phyloP scores from a whole-genome alignment of 2,113 vertebrate genomes.

The Mus pahari region DNA sequence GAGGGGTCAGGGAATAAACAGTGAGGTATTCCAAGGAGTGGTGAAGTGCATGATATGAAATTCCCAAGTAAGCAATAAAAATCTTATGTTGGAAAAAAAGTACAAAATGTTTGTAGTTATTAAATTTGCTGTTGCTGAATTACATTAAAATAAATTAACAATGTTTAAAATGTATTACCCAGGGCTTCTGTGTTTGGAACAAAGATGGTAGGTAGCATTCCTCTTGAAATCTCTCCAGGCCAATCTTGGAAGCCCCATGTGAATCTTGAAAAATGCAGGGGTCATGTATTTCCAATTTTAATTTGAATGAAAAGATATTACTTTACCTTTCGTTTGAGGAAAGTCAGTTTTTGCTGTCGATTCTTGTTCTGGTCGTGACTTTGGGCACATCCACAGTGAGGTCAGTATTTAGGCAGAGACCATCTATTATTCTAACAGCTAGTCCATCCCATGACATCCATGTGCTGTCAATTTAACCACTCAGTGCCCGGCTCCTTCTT shows the following conservation, averaged over 20 bases:
- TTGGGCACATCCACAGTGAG: background rate
- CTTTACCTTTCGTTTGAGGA: constrained; percentile 26
- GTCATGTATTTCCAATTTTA: constrained; percentile 26
- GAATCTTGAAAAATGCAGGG: constrained; percentile 36
- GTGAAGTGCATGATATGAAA: background rate
- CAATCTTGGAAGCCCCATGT: background rate
- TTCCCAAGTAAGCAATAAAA: background rate
- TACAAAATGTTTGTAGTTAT: background rate
- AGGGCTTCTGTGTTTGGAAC: background rate
- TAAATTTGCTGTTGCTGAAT: background rate
- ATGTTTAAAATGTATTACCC: background rate
- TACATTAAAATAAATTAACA: background rate
- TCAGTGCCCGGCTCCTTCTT: fast-evolving
- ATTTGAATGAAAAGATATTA: background rate
- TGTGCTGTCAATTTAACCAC: background rate
- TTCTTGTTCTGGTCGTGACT: background rate
- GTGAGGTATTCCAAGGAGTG: background rate
- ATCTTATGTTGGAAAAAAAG: background rate
- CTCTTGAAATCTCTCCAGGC: background rate
- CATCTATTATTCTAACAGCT: background rate
- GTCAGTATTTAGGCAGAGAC: background rate
- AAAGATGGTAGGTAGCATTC: background rate
- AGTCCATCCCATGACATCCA: background rate
- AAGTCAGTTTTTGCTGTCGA: background rate
- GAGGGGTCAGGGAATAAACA: background rate